Percentiles rank a stretch among this genome's conserved stretches.
Evolutionary conservation across 2,888 invertebrate species (phyloP).

Genomic region (Lepidochitona cinerea): DNA sequence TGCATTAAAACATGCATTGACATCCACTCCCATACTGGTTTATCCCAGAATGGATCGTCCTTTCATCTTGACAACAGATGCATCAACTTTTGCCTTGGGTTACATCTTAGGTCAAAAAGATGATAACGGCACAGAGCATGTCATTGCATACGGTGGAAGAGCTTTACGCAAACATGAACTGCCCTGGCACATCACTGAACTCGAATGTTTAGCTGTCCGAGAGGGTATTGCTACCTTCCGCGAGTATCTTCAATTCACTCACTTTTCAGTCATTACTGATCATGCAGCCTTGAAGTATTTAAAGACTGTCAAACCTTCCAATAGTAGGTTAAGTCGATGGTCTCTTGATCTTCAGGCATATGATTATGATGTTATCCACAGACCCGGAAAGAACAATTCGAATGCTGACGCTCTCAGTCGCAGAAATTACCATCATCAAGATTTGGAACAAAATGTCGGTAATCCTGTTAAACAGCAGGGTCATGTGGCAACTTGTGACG

Average conservation of each 20-base stretch:
- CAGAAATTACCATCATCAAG: neutral
- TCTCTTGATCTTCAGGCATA: constrained; percentile 12
- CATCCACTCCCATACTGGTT: constrained; percentile 11
- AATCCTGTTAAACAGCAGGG: neutral
- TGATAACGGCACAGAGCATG: neutral
- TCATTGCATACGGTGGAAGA: neutral
- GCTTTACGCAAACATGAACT: neutral
- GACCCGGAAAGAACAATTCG: neutral
- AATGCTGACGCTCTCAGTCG: neutral
- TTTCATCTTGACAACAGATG: constrained; percentile 22
- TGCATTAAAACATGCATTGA: constrained; percentile 35
- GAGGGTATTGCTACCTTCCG: neutral
- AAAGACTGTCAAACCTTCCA: neutral
- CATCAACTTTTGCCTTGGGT: constrained; percentile 9
- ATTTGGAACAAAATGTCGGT: too few relatives aligned
- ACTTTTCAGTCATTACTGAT: neutral
- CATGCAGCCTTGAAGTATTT: neutral
- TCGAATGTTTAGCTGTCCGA: neutral
- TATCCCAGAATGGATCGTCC: constrained; percentile 13
- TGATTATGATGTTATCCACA: neutral
- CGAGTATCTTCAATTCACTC: neutral
- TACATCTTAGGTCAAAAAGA: constrained; percentile 21
- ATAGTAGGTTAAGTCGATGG: neutral
- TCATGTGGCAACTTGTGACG: neutral
- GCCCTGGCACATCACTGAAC: neutral